Conservation (phyloP, 2,113 vertebrate species). For the Petromus typicus region DNA sequence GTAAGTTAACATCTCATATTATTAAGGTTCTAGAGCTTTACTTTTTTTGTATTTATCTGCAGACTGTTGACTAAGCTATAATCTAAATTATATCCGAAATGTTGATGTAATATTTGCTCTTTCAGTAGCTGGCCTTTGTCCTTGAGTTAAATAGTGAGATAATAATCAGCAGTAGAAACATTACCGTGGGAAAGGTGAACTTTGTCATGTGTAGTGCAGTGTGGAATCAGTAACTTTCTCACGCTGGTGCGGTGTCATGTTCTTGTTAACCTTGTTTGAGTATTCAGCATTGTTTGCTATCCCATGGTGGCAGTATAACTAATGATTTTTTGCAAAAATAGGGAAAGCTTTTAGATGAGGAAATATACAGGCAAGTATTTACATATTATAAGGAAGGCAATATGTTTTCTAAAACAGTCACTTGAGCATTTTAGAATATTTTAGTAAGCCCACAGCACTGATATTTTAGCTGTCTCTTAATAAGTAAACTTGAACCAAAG, state of each 20-base stretch:
- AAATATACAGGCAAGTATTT: constrained; percentile 82
- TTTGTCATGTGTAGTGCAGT: constrained; percentile 64
- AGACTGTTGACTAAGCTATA: constrained; percentile 82
- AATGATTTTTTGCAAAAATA: constrained; percentile 81
- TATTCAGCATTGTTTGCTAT: constrained; percentile 87
- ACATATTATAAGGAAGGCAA: constrained; percentile 69
- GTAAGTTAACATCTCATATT: background rate
- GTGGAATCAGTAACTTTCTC: constrained; percentile 88
- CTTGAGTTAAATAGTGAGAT: constrained; percentile 82
- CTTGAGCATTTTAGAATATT: background rate
- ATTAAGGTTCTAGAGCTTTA: background rate
- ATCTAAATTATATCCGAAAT: constrained; percentile 78
- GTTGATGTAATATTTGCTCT: constrained; percentile 85
- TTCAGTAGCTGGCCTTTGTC: constrained; percentile 87
- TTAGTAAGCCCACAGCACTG: constrained; percentile 5
- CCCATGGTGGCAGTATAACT: constrained; percentile 87
- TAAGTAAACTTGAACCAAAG: constrained; percentile 38
- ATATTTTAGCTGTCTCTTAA: constrained; percentile 27
- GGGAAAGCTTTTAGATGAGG: constrained; percentile 81
- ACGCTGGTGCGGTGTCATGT: constrained; percentile 87
- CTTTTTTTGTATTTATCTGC: constrained; percentile 70
- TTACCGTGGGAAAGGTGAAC: constrained; percentile 90
- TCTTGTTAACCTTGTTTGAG: constrained; percentile 86
- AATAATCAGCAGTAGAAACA: constrained; percentile 82
- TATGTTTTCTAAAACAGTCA: constrained; percentile 71